phyloP scores from a whole-genome alignment of 2,888 invertebrate genomes.

The Beris morrisii region DNA sequence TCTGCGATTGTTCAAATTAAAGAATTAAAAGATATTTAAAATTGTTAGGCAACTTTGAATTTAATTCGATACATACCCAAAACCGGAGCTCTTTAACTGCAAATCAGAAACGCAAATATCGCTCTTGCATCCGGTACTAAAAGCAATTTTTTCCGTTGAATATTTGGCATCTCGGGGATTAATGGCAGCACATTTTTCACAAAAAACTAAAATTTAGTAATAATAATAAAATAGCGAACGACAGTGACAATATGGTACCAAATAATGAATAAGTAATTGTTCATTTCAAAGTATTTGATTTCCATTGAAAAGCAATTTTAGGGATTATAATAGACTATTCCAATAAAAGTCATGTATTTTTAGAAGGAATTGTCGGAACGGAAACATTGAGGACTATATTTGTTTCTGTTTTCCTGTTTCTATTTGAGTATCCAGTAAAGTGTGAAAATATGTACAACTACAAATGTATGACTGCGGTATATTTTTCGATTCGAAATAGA shows the following conservation, averaged over 20 bases:
- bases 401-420: too few species aligned
- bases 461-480: too few species aligned
- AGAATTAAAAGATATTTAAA: not conserved
- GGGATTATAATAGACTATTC: too few species aligned
- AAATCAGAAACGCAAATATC: slow-evolving; percentile 55
- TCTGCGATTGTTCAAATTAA: slow-evolving; percentile 39
- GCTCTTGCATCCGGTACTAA: slow-evolving; percentile 54
- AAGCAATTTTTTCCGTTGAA: slow-evolving; percentile 51
- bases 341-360: too few species aligned
- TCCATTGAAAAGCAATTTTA: too few species aligned
- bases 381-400: too few species aligned
- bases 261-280: not conserved
- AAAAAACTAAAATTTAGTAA: slow-evolving; percentile 47
- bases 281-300: too few species aligned
- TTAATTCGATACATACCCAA: slow-evolving; percentile 42
- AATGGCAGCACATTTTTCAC: slow-evolving; percentile 53
- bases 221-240: not conserved
- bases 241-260: not conserved
- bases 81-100: slow-evolving; percentile 46
- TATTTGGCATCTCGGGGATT: slow-evolving; percentile 52
- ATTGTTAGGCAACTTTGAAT: not conserved
- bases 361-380: too few species aligned
- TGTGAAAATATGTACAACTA: too few species aligned
- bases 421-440: too few species aligned
- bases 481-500: too few species aligned